Conservation (phyloP, 2,113 vertebrate species). For the Rhynchomys soricoides region DNA sequence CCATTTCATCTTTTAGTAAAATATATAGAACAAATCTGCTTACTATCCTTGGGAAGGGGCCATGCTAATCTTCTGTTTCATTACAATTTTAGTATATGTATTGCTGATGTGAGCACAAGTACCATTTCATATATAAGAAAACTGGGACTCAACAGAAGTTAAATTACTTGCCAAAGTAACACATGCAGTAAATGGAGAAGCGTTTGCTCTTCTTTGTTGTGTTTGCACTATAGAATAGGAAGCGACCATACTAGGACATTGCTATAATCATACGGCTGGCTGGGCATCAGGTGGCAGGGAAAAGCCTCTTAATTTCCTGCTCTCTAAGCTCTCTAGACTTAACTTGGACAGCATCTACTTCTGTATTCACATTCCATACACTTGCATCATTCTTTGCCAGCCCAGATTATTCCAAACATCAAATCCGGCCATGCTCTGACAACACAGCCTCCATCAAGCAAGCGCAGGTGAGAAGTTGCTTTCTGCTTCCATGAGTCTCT, state of each 20-base stretch:
- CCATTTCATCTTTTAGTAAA: background rate
- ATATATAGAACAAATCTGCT: background rate
- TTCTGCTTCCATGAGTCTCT: constrained; percentile 17
- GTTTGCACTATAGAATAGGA: background rate
- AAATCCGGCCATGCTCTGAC: constrained; percentile 11
- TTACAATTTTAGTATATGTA: background rate
- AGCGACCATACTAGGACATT: background rate
- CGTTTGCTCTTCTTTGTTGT: background rate
- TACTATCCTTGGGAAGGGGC: background rate
- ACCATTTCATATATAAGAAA: background rate
- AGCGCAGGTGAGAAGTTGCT: background rate
- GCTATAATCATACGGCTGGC: background rate
- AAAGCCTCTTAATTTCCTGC: background rate
- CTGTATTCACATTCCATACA: background rate
- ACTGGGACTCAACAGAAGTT: constrained; percentile 5
- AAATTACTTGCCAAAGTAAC: constrained; percentile 38
- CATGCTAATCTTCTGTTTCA: background rate
- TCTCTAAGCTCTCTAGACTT: background rate
- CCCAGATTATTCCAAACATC: constrained; percentile 15
- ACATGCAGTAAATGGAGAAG: background rate
- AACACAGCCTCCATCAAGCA: background rate
- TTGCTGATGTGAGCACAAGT: background rate
- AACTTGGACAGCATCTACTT: background rate
- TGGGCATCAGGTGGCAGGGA: background rate
- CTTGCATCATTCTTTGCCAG: background rate